phyloP scores from a whole-genome alignment of 1,140 invertebrate genomes.

The Microplitis demolitor region DNA sequence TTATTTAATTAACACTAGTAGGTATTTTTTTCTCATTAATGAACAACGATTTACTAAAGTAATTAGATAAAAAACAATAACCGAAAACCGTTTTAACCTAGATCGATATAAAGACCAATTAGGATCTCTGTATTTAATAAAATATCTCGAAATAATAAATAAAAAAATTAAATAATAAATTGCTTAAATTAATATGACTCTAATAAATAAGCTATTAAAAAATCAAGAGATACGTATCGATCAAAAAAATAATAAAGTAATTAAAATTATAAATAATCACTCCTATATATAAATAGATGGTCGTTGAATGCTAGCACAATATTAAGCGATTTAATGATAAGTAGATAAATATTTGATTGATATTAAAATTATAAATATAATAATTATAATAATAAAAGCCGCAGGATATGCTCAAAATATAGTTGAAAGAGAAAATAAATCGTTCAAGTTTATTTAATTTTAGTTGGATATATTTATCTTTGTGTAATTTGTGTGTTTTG shows the following conservation, averaged over 20 bases:
- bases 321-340: slow-evolving; percentile 8
- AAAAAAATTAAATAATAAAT: too few relatives aligned
- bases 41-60: background rate
- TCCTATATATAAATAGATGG: background rate
- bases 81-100: background rate
- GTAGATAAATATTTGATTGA: background rate
- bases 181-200: too few relatives aligned
- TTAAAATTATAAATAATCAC: background rate
- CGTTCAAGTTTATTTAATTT: background rate
- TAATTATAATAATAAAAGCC: slow-evolving; percentile 41
- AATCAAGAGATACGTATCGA: too few relatives aligned
- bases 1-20: background rate
- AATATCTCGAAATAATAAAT: background rate
- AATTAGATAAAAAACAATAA: background rate
- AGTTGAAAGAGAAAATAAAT: slow-evolving; percentile 38
- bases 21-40: background rate
- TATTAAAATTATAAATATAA: slow-evolving; percentile 6
- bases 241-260: too few relatives aligned
- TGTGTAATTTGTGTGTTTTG: slow-evolving; percentile 19
- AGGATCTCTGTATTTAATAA: background rate
- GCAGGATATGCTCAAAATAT: slow-evolving; percentile 54
- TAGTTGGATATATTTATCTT: slow-evolving; percentile 6
- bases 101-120: background rate
- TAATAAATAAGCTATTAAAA: too few relatives aligned
- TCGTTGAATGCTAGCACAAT: background rate